Evolutionary conservation across 92 coral and sea anemone genomes (phyloP), one percentile per base, ranked within the genome.

Genomic region (Palythoa grandiflora): DNA sequence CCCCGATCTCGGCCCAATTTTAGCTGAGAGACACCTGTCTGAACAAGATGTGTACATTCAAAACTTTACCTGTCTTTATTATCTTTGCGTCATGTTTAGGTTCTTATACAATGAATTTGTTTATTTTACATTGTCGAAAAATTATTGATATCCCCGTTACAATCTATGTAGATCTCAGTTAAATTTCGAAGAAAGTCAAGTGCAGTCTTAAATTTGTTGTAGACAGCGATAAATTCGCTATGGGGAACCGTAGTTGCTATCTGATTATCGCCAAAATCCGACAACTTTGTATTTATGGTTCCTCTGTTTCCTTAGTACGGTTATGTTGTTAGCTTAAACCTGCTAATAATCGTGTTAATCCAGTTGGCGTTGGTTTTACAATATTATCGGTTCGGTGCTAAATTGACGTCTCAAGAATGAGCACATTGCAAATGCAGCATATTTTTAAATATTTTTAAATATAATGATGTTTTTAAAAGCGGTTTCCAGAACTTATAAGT

Each of bases 11-110:
- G 65, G 55, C 54, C 20, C 60, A 15, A 55, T 55, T 9, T 8
- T 8, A 77, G 3, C 7, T 44, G 88, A 28, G 28, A 28, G 89
- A 89, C 89, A 79, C 79, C 84, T 73, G 87, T 80, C 66, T 81
- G 39, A 15, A 44, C 75, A 28, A 81, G 86, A 81, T 21, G 14
- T 15, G 74, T 68, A 80, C 21, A 38, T 35, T 20, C n/a, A 77
- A 13, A 21, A 51, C 10, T 53, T 50, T 55, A 19, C 60, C 68
- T 57, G 83, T 6, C 38, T 81, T n/a, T 37, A 19, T 11, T 37
- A 17, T 5, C 73, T 50, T 9, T 47, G 36, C 15, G n/a, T 19
- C 86, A 10, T 21, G 17, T 63, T 47, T 13, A 68, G 13, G 0
- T 12, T 59, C 40, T 14, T 50, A 38, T 65, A 55, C 17, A 47